Evolutionary conservation across 2,888 invertebrate species (phyloP).

Genomic region (Callyntrura guangdongensis): DNA sequence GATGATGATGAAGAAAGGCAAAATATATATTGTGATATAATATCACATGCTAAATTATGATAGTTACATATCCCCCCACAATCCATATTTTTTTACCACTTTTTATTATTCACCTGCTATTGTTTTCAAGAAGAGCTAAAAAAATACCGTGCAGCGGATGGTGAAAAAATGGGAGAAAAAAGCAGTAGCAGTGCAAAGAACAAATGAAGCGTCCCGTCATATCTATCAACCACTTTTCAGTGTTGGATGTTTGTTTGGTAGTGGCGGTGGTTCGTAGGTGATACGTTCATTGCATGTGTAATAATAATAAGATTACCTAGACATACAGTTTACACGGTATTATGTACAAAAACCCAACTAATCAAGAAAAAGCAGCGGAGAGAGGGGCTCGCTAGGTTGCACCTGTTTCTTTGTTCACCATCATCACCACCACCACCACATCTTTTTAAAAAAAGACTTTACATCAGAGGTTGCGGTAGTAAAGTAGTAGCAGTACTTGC

Average conservation of each 20-base stretch:
- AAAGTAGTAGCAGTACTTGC: slow-evolving; percentile 40
- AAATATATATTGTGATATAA: slow-evolving; percentile 49
- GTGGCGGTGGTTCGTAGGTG: slow-evolving; percentile 35
- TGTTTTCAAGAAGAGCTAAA: slow-evolving; percentile 59
- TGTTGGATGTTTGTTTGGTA: slow-evolving; percentile 47
- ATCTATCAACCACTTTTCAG: slow-evolving; percentile 51
- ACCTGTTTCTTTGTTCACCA: slow-evolving; percentile 73
- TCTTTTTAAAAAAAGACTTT: slow-evolving; percentile 44
- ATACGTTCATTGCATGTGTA: slow-evolving; percentile 58
- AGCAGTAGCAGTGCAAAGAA: slow-evolving; percentile 38
- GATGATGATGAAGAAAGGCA: background rate
- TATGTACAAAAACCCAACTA: slow-evolving; percentile 31
- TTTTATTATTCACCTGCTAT: slow-evolving; percentile 56
- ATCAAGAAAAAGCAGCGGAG: slow-evolving; percentile 54
- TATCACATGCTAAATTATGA: slow-evolving; percentile 38
- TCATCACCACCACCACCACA: slow-evolving; percentile 20
- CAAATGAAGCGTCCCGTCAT: slow-evolving; percentile 31
- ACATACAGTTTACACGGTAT: slow-evolving; percentile 39
- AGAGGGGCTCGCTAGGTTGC: slow-evolving; percentile 30
- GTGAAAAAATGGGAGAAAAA: slow-evolving; percentile 19
- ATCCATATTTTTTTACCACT: slow-evolving; percentile 47
- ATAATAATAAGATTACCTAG: slow-evolving; percentile 52
- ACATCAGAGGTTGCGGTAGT: slow-evolving; percentile 13
- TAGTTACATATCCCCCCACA: slow-evolving; percentile 38
- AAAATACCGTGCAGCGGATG: background rate